These are phyloP conservation scores for Eulemur rubriventer DNA, from an alignment of 2,797 vertebrate genomes.

Conservation along the genomic window DNA sequence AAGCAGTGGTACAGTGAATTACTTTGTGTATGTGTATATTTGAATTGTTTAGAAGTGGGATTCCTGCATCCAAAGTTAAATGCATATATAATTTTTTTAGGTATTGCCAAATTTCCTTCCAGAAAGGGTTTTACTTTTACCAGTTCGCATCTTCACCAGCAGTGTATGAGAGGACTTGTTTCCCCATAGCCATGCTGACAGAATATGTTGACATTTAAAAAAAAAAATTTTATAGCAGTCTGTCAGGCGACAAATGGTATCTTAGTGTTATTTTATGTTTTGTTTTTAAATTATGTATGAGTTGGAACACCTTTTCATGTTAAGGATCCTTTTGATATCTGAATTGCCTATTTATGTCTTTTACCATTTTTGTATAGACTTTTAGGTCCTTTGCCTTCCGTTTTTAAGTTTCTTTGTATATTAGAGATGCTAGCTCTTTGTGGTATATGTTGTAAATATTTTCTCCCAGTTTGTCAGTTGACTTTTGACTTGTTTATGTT, in stretches of 20 bases:
- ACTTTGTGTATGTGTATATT: neutral
- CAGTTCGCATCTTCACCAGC: neutral
- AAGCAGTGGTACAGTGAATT: neutral
- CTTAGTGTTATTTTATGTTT: neutral
- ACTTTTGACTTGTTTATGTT: neutral
- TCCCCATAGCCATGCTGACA: neutral
- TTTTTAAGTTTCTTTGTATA: neutral
- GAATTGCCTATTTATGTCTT: neutral
- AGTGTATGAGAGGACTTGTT: neutral
- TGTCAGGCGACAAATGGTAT: neutral
- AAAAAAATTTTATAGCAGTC: neutral
- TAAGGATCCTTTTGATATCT: neutral
- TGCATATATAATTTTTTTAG: neutral
- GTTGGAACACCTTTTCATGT: neutral
- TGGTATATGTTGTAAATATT: neutral
- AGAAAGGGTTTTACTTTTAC: neutral
- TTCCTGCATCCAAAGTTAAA: neutral
- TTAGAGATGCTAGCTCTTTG: neutral
- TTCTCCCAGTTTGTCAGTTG: neutral
- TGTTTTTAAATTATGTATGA: neutral
- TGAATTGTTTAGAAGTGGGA: neutral
- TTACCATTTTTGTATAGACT: neutral
- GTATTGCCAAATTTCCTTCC: neutral
- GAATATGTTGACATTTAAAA: neutral
- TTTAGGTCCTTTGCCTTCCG: neutral